Base-by-base conservation (phyloP, 2,797 vertebrate genomes). In the Pseudocheirus occidentalis region DNA sequence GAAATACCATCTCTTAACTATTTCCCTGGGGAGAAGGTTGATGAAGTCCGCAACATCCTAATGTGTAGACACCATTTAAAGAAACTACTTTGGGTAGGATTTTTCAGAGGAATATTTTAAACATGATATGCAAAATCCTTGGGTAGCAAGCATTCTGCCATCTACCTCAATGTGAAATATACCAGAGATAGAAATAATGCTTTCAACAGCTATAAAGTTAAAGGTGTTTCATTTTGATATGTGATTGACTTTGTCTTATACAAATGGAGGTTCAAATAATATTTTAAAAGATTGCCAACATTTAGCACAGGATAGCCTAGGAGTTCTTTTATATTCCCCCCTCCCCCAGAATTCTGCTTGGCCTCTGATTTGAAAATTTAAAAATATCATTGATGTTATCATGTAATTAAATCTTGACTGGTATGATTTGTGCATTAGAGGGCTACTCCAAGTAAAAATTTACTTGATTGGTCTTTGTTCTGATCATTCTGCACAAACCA, bases 111-210 rank as follows among this genome's bases (percentile, higher is more conserved):
- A 73, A 94, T 90, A 92, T 21, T 93, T 93, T 90, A 95, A 95
- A 91, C 18, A 55, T 91, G 94, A 92, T 7, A n/a, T 55, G 0
- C 46, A 12, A 56, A 0, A 57, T 93, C 18, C 28, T 40, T 58
- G 89, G 91, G 94, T 95, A 95, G 27, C 91, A 97, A 94, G 92
- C 57, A 94, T 52, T 10, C 66, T 55, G 5, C 87, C 0, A n/a
- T 29, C 95, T 96, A 5, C 9, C 81, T 96, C 27, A 96, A 40
- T 52, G 95, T 95, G 95, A 97, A 97, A 62, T 94, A 40, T n/a
- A 66, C 50, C 21, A 95, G 92, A 95, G 66, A 52, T 58, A 92
- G 58, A 94, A 90, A 9, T 95, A 50, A 57, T 87, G 4, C 54
- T 55, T 96, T 91, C 97, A 95, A 1, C 92, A 97, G 81, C 56